phyloP scores from a whole-genome alignment of 2,797 vertebrate species.

The Acanthurus lineatus region DNA sequence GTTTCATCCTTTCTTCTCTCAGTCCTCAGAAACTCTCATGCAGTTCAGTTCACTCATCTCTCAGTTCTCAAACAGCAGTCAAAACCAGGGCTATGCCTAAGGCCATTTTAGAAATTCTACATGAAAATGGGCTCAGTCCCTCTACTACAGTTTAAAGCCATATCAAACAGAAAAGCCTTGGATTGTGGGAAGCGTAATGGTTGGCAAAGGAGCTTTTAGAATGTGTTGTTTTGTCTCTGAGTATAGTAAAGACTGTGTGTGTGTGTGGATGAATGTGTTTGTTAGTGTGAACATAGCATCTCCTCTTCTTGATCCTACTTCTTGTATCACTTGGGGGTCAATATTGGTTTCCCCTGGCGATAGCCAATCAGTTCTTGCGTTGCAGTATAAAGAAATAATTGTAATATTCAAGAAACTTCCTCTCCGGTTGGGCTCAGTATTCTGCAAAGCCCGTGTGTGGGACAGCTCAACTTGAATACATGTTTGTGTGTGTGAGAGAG shows the following conservation, averaged over 20 bases:
- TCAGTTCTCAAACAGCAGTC: slow-evolving; percentile 78
- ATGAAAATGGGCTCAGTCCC: slow-evolving; percentile 57
- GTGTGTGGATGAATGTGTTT: slow-evolving; percentile 2
- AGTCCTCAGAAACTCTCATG: slow-evolving; percentile 77
- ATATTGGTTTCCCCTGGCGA: slow-evolving; percentile 77
- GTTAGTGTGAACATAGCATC: slow-evolving; percentile 44
- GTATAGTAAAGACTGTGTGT: slow-evolving; percentile 35
- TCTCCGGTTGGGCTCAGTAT: slow-evolving; percentile 68
- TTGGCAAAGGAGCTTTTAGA: slow-evolving; percentile 72
- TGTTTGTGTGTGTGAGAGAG: slow-evolving; percentile 51
- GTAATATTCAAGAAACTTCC: slow-evolving; percentile 81
- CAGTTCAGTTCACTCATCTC: slow-evolving; percentile 71
- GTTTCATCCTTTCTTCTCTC: slow-evolving; percentile 70
- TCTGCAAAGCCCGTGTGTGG: slow-evolving; percentile 65
- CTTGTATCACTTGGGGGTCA: slow-evolving; percentile 80
- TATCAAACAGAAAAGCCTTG: slow-evolving; percentile 83
- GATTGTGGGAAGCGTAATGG: slow-evolving; percentile 54
- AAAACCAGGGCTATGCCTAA: slow-evolving; percentile 54
- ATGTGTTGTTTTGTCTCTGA: slow-evolving; percentile 66
- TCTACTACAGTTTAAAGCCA: slow-evolving; percentile 78
- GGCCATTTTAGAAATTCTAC: slow-evolving; percentile 30
- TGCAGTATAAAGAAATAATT: slow-evolving; percentile 85
- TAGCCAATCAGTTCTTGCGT: slow-evolving; percentile 90
- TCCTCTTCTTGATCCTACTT: slow-evolving; percentile 74
- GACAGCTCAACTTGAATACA: slow-evolving; percentile 76